Percentiles rank a stretch among this genome's conserved stretches.
phyloP scores from a whole-genome alignment of 1,140 invertebrate species.

The Coenobita brevimanus region DNA sequence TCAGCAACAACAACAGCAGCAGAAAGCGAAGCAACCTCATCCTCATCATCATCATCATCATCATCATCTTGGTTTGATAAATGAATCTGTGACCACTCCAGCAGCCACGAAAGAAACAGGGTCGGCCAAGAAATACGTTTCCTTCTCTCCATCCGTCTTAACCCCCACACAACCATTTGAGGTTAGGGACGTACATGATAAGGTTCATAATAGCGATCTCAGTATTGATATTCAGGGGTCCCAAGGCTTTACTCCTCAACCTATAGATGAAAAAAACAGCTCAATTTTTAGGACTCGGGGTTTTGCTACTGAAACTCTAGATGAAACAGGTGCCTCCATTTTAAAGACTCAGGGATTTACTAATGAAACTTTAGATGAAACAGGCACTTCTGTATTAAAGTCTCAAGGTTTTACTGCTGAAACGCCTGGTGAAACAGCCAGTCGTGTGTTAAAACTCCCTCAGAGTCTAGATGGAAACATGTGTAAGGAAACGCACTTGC shows the following conservation, averaged over 20 bases:
- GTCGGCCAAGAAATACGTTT: too few species aligned
- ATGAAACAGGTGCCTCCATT: background rate
- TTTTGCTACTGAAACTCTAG: background rate
- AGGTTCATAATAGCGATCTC: background rate
- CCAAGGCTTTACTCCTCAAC: conserved; percentile 19
- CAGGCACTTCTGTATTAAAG: background rate
- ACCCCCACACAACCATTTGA: conserved; percentile 45
- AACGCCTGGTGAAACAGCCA: too few species aligned
- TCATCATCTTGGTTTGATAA: too few species aligned
- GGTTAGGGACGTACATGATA: background rate
- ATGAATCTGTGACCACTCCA: too few species aligned
- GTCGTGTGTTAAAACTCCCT: too few species aligned
- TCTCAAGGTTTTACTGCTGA: background rate
- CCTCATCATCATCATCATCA: too few species aligned
- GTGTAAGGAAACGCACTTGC: too few species aligned
- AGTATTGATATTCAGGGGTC: background rate
- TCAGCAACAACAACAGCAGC: too few species aligned
- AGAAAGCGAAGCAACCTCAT: too few species aligned
- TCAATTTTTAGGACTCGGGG: too few species aligned
- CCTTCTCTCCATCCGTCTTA: background rate
- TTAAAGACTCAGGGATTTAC: background rate
- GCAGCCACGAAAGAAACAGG: too few species aligned
- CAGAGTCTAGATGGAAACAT: background rate
- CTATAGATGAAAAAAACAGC: background rate
- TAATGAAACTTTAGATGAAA: background rate